Base-by-base conservation (phyloP, 1,140 invertebrate genomes). In the Bicyclus anynana region DNA sequence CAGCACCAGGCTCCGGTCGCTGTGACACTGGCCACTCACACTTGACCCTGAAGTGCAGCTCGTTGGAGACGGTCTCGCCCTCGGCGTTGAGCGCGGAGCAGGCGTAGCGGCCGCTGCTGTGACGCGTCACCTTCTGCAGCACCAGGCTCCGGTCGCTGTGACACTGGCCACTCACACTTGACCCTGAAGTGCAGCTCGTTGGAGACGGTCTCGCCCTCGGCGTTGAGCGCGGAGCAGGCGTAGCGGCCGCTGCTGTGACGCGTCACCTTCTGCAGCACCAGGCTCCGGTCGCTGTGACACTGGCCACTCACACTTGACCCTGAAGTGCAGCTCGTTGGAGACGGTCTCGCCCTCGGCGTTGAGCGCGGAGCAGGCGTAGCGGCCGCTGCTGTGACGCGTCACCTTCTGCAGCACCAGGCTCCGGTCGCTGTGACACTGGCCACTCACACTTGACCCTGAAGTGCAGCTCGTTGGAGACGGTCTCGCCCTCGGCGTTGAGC, bases 251-350 rank as follows among this genome's bases (percentile, higher is more conserved):
- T 93, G 68, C 94, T 93, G 67, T 93, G 91, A 67, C 94, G 90
- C 5, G 94, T 94, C 51, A 97, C 95, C 82, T 93, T 94, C 87
- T 96, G 95, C 56, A 97, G 91, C 23, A 96, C 95, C 44, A 97
- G 87, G 67, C 94, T 96, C 77, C 95, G 93, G 72, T 95, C 95
- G 67, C 94, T 95, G 64, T 96, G 92, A n/a, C n/a, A n/a, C n/a
- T n/a, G n/a, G n/a, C n/a, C n/a, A n/a, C n/a, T n/a, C n/a, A 96
- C 95, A 96, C 91, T 96, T 95, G n/a, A 97, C 94, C 59, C 95
- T 90, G 59, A 97, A 91, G 18, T 91, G 91, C 23, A 96, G 91
- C 51, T 95, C 92, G 73, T 94, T 92, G 84, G 95, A 96, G 67
- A 93, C 90, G 10, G 94, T 94, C 82, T 94, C 94, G 7, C 95